These are phyloP conservation scores for Salarias fasciatus DNA, from an alignment of 2,797 vertebrate species.

Conservation along the genomic window DNA sequence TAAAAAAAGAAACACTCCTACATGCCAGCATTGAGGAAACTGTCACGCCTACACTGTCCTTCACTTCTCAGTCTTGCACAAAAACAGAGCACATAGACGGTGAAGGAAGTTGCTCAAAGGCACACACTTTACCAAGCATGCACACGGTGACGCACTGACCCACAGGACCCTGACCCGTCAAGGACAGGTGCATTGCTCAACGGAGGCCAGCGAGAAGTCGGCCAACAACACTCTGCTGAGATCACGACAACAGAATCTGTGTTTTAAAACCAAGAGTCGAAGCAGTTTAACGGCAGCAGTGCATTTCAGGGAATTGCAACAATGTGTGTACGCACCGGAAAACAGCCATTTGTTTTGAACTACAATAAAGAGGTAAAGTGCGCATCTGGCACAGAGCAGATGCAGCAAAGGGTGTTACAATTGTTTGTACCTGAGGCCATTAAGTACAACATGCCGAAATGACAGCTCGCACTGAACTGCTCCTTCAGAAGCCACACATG, in stretches of 20 bases:
- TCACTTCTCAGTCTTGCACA: conserved; percentile 10
- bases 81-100: neutral
- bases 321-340: too few relatives aligned
- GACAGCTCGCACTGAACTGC: neutral
- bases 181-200: too few relatives aligned
- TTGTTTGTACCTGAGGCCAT: neutral
- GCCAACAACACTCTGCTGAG: neutral
- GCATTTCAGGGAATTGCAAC: too few relatives aligned
- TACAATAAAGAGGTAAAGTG: neutral
- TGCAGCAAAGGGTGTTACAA: neutral
- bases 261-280: neutral
- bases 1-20: conserved; percentile 39
- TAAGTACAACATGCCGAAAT: neutral
- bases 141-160: neutral
- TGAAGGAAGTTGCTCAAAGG: too few relatives aligned
- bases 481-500: neutral
- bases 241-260: neutral
- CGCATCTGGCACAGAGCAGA: neutral
- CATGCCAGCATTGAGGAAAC: conserved; percentile 21
- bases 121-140: too few relatives aligned
- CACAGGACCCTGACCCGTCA: too few relatives aligned
- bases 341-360: neutral
- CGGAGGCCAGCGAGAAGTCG: conserved; percentile 14
- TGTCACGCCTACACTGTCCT: conserved; percentile 36
- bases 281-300: neutral